phyloP scores from a whole-genome alignment of 2,888 invertebrate species.

The Drosophila helvetica region DNA sequence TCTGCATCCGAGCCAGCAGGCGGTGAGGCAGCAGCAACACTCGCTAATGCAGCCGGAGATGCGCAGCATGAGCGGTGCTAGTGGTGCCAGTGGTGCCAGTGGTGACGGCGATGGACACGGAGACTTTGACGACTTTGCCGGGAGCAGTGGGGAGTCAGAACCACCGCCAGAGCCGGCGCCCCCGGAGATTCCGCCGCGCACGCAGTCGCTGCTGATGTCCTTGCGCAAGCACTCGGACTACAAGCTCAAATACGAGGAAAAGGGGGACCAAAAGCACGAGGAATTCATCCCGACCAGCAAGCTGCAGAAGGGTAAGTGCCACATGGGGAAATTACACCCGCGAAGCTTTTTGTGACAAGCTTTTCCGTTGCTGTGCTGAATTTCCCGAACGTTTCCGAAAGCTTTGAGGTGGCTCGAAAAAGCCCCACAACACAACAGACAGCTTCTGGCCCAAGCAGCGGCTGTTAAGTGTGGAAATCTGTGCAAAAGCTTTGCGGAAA shows the following conservation, averaged over 20 bases:
- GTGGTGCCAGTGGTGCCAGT: constrained; percentile 46
- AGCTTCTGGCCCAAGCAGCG: neutral
- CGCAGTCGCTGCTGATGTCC: constrained; percentile 89
- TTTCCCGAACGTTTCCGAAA: neutral
- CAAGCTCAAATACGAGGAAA: constrained; percentile 83
- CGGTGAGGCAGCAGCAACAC: constrained; percentile 9
- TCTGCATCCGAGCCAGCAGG: constrained; percentile 57
- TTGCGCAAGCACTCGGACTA: constrained; percentile 84
- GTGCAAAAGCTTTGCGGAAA: neutral
- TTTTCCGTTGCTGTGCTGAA: constrained; percentile 21
- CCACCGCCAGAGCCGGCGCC: constrained; percentile 94
- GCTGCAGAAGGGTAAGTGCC: constrained; percentile 75
- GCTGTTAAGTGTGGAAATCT: neutral
- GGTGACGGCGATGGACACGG: constrained; percentile 30
- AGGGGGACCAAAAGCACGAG: constrained; percentile 84
- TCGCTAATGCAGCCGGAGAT: constrained; percentile 50
- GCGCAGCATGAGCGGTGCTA: constrained; percentile 66
- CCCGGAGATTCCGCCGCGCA: constrained; percentile 93
- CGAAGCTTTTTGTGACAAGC: constrained; percentile 24
- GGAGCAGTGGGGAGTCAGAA: constrained; percentile 83
- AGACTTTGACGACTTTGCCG: constrained; percentile 2
- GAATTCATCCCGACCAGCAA: constrained; percentile 84
- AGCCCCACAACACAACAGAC: neutral
- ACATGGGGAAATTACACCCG: neutral
- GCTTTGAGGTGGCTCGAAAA: constrained; percentile 13